Evolutionary conservation across 2,797 vertebrate species (phyloP).

Genomic region (Falco columbarius): DNA sequence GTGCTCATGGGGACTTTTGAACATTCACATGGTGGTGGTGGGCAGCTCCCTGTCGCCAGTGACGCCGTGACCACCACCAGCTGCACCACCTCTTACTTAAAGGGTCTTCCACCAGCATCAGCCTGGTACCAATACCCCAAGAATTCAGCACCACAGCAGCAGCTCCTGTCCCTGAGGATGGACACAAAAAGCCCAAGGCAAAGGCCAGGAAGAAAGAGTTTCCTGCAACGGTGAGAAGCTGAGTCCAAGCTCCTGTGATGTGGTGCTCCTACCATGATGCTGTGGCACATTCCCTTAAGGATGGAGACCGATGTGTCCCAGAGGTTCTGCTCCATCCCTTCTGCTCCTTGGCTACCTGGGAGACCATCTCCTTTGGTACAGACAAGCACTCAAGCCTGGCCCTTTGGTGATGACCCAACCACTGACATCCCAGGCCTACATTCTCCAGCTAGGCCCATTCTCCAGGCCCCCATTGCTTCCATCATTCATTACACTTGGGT

Average conservation of each 20-base stretch:
- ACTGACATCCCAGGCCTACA: background rate
- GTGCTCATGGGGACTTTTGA: background rate
- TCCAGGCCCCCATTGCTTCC: background rate
- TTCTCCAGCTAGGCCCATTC: background rate
- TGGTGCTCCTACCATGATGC: background rate
- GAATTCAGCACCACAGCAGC: background rate
- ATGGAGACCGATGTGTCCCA: rapidly evolving
- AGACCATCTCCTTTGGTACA: background rate
- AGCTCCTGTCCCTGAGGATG: background rate
- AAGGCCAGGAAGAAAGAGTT: background rate
- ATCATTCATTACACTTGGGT: background rate
- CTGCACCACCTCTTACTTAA: background rate
- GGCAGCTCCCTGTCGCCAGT: background rate
- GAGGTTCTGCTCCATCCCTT: background rate
- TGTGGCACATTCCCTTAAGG: background rate
- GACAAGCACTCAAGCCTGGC: rapidly evolving
- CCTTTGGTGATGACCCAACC: background rate
- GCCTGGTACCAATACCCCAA: background rate
- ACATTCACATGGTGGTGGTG: rapidly evolving
- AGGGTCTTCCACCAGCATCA: background rate
- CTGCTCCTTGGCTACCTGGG: background rate
- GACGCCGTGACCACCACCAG: background rate
- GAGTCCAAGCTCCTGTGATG: background rate
- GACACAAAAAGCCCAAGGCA: background rate
- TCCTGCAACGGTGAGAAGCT: background rate